phyloP scores from a whole-genome alignment of 2,113 vertebrate genomes.

The Cercocebus atys region DNA sequence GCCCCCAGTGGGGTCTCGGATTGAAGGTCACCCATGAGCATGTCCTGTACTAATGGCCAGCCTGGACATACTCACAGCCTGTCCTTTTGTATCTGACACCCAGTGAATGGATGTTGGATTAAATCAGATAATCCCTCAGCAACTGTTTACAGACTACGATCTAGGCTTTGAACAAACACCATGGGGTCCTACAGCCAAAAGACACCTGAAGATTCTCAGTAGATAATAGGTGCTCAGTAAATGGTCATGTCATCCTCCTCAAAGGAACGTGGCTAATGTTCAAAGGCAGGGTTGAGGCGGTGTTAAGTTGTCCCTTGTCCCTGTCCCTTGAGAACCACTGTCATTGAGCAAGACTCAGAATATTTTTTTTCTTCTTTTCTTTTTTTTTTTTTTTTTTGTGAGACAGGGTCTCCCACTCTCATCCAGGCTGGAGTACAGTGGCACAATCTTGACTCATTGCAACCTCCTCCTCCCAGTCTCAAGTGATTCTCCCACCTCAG shows the following conservation, averaged over 20 bases:
- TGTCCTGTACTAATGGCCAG: background rate
- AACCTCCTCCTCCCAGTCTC: no score
- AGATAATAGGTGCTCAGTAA: background rate
- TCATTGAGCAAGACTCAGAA: background rate
- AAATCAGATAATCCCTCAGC: background rate
- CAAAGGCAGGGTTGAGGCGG: background rate
- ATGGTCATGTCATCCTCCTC: background rate
- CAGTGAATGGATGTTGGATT: background rate
- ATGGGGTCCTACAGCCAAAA: background rate
- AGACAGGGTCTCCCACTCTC: no score
- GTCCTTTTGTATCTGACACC: background rate
- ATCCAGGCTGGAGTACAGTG: no score
- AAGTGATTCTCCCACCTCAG: no score
- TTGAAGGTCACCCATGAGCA: background rate
- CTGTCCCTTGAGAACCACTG: background rate
- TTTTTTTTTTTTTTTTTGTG: no score
- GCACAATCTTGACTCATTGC: no score
- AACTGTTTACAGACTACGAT: background rate
- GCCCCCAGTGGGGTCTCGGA: background rate
- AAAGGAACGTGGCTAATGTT: background rate
- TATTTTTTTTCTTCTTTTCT: no score
- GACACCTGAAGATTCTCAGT: background rate
- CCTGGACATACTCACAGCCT: background rate
- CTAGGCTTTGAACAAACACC: background rate
- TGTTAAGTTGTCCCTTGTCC: background rate